Evolutionary conservation across 2,888 invertebrate genomes (phyloP), one percentile per base, ranked within the genome.

Genomic region (Lepidocyrtoides sp.): DNA sequence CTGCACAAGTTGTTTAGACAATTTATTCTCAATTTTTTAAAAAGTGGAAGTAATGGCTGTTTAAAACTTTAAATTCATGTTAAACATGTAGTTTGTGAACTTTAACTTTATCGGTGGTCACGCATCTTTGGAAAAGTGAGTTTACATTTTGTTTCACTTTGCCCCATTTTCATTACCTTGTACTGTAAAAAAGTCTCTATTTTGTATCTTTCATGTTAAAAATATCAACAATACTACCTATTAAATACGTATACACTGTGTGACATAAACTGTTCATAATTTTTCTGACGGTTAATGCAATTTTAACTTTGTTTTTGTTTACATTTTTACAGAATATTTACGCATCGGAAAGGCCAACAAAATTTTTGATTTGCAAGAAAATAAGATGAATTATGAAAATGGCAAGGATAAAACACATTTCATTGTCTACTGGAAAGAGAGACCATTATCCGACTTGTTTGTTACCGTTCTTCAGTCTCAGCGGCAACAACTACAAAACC

Each of bases 391-490:
- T 20, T 54, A 23, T 44, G 72, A 44, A 72, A 72, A 72, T 44
- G 72, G 72, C 17, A 72, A 44, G 41, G 72, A 72, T 72, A 23
- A 72, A 41, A 72, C 72, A 44, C 72, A 72, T 23, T 72, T 72
- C 72, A 72, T 84, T 60, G 85, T 69, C 69, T 85, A 54, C 69
- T 57, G 29, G 63, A 66, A 87, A 77, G 36, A 69, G 54, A 36
- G 72, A 32, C 85, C 57, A 85, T 75, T 82, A 87, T 87, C 87
- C 54, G 36, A 36, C 44, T 87, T 54, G 66, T 87, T 87, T 87
- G 29, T 85, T 79, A 51, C 26, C 10, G 79, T 66, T 44, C 77
- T 29, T 63, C n/a, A 44, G 23, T 23, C 14, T 32, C 69, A 32
- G 23, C 63, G 23, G 72, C 44, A 44, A 44, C 72, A 44, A 41